Base-by-base conservation (phyloP, 2,113 vertebrate species). In the Argyrosomus japonicus region DNA sequence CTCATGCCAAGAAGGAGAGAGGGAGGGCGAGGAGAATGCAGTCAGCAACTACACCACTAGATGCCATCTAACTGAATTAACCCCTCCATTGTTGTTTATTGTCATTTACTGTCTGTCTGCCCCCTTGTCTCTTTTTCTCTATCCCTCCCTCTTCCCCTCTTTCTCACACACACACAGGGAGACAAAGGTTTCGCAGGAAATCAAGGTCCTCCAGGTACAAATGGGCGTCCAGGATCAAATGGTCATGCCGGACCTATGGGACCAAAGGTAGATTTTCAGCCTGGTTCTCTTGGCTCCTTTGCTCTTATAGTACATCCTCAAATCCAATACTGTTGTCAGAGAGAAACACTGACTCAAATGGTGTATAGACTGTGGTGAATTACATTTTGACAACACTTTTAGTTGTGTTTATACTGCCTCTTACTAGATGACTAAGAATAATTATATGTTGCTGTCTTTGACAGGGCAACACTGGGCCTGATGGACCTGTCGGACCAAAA, bases 381-480 rank as follows among this genome's bases (percentile, higher is more conserved):
- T 29, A 25, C 67, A 58, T 19, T 43, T 48, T 36, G 14, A 75
- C 25, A 27, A 68, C 40, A 3, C 10, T 32, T 72, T 18, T 36
- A 40, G 25, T 25, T 58, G 43, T 78, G 27, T 47, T 65, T 5
- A 7, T 13, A 62, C 12, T 78, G 14, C 45, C 79, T 77, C 43
- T 64, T 7, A 62, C 13, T 54, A 47, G 1, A 45, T 67, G 27
- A 40, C 27, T 19, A n/a, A 23, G 50, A 82, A 87, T 69, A 29
- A 83, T 79, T 6, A 77, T 25, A 21, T 2, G n/a, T 63, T 81
- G 15, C 11, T 72, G 45, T 79, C n/a, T 86, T 83, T 88, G 56
- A 79, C 82, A 94, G 93, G 93, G 93, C 23, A 69, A 75, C 75
- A 72, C 48, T 68, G 93, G 93, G 27, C 51, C 14, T 19, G 47